Conservation (phyloP, 2,113 vertebrate species). For the Mus musculus region GRCm39 chr6:95481001-95481500, state of each 20-base stretch:
- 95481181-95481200: conserved; percentile 64
- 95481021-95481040: conserved; percentile 86
- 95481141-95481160: conserved; percentile 62
- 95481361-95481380: neutral
- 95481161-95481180: conserved; percentile 62
- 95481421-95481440: neutral
- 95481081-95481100: conserved; percentile 81
- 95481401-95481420: neutral
- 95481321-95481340: neutral
- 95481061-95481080: conserved; percentile 83
- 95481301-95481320: neutral
- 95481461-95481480: neutral
- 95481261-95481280: neutral
- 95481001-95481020: conserved; percentile 87
- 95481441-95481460: neutral
- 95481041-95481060: conserved; percentile 86
- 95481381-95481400: neutral
- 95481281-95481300: neutral
- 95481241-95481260: no score
- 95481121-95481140: conserved; percentile 68
- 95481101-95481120: conserved; percentile 67
- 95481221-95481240: neutral
- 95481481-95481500: neutral
- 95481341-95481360: neutral
- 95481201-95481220: neutral